Evolutionary conservation across 2,797 vertebrate genomes (phyloP), one percentile per base, ranked within the genome.

Genomic region (Lophotriccus pileatus): DNA sequence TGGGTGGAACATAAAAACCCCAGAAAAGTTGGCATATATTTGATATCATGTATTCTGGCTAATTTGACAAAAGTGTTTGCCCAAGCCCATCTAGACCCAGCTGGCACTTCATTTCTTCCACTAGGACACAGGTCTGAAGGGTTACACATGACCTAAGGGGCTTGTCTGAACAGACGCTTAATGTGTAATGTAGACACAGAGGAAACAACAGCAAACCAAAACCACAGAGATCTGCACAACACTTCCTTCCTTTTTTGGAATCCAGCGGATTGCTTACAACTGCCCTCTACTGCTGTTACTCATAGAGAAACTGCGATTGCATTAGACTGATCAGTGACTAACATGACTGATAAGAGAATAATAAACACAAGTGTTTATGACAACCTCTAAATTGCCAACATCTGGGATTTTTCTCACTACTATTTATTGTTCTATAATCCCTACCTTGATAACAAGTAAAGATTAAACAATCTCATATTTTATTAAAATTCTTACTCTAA

Each of bases 241-340:
- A 1, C 15, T 78, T 67, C 10, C 66, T 78, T 70, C 14, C 17
- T 47, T 58, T 15, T 12, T 68, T 72, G 39, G 23, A 91, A 60
- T 41, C 13, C 58, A 70, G 24, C 27, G 17, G 23, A 37, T 41
- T 69, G 12, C 21, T 84, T 73, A 41, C 11, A 90, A 39, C 6
- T 59, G 7, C 37, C 24, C 7, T 67, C 36, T 70, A 4, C 36
- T 79, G 18, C 19, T 69, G 11, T 79, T 74, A 44, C 32, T 56
- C 5, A 4, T 6, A 69, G 4, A 80, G 59, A 76, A 79, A n/a
- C 19, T 46, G 7, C 2, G 9, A 59, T 62, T 0, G 0, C 7
- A 28, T 28, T 43, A 25, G 1, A 1, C 9, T 82, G 25, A 81
- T 52, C 32, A 84, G 25, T 11, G 28, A 34, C n/a, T 63, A 72